Base-by-base conservation (phyloP, 1,140 invertebrate species). In the Ceratina calcarata region DNA sequence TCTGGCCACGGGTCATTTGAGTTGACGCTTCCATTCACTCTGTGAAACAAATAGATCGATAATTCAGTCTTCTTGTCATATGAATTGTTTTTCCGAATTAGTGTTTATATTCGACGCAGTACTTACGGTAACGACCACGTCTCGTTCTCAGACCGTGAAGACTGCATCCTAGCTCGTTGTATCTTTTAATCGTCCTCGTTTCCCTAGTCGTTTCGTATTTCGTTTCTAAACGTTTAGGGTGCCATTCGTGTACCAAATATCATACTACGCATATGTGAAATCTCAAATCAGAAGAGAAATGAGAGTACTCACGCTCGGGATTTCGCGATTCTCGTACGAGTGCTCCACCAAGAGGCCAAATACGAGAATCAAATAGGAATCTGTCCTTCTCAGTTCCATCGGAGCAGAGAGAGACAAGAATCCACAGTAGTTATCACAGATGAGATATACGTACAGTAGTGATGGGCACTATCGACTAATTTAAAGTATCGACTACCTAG, bases 261-360 rank as follows among this genome's bases (percentile, higher is more conserved):
- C 49, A 71, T 71, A 72, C 68, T 71, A 70, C 75, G 75, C 67
- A 78, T n/a, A n/a, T n/a, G n/a, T n/a, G n/a, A n/a, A n/a, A n/a
- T n/a, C n/a, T n/a, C n/a, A 45, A 45, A 10, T 45, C 37, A 45
- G 6, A 45, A 45, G 10, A 6, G 37, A 10, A 45, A 3, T 45
- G 37, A 45, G 37, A 45, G 37, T 45, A 7, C 37, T 45, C 37
- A 45, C 37, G 37, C 37, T 45, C 7, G 0, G 37, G 37, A 45
- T 45, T 45, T 45, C 37, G 37, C 10, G 37, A 45, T 8, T 45
- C 37, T 6, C 6, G 6, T 45, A 45, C 8, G 37, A 45, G 37
- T 45, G 37, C 37, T 45, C 37, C 37, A 45, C 6, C 37, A 8
- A 45, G 3, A 45, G 37, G 37, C 37, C 37, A 10, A 45, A 45